phyloP scores from a whole-genome alignment of 2,797 vertebrate species.

The Eospalax fontanierii region DNA sequence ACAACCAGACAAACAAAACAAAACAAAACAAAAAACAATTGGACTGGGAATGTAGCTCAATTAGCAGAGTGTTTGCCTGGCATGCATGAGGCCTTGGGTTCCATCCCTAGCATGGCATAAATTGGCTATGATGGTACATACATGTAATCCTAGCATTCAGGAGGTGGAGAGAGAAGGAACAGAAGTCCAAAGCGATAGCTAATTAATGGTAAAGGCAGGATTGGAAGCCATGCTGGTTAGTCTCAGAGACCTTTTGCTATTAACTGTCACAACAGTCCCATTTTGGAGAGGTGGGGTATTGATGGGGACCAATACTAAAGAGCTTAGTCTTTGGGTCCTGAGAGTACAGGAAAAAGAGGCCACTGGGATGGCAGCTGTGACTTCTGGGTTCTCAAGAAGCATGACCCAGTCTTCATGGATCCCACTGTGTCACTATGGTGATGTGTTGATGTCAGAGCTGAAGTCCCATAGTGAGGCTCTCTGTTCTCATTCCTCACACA shows the following conservation, averaged over 20 bases:
- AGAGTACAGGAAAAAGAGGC: neutral
- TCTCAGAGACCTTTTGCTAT: neutral
- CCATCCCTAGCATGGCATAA: neutral
- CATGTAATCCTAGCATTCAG: neutral
- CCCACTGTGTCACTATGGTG: too few species aligned
- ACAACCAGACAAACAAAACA: neutral
- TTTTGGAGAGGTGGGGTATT: neutral
- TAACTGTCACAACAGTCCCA: accelerated
- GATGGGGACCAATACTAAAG: too few species aligned
- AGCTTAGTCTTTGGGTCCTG: neutral
- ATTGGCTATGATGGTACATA: too few species aligned
- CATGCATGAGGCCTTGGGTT: neutral
- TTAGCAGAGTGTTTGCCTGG: neutral
- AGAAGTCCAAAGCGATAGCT: neutral
- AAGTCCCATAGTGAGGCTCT: neutral
- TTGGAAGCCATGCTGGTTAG: neutral
- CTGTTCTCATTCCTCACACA: neutral
- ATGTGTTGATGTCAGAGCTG: too few species aligned
- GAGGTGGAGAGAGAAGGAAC: neutral
- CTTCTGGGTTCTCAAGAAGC: neutral
- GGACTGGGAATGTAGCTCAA: neutral
- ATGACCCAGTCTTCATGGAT: neutral
- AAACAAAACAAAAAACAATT: too few species aligned
- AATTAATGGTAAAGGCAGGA: neutral
- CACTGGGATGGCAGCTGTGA: neutral